Conservation (phyloP, 2,797 vertebrate genomes). For the Loriculus beryllinus region DNA sequence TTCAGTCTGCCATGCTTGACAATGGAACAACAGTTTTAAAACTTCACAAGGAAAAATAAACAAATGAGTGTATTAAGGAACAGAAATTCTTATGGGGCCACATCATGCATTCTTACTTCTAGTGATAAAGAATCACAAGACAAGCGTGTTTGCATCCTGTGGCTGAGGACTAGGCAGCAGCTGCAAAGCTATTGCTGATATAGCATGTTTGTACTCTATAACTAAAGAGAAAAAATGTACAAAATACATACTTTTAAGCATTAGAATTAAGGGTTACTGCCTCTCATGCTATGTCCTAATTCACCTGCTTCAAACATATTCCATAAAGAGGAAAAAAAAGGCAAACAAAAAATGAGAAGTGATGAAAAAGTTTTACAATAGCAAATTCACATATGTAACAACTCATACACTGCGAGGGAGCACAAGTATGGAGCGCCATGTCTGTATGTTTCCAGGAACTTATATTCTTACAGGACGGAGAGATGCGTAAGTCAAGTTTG, state of each 20-base stretch:
- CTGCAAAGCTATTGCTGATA: conserved; percentile 2
- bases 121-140: conserved; percentile 28
- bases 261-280: neutral
- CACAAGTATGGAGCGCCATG: neutral
- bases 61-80: conserved; percentile 32
- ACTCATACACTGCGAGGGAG: neutral
- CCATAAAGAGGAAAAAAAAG: neutral
- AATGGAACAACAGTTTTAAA: conserved; percentile 23
- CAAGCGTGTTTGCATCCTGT: neutral
- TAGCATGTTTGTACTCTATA: neutral
- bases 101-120: conserved; percentile 45
- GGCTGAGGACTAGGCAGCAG: conserved; percentile 18
- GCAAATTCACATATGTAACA: neutral
- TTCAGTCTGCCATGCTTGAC: conserved; percentile 1
- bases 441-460: conserved; percentile 1
- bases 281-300: neutral
- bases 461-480: neutral
- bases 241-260: neutral
- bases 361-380: neutral
- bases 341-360: neutral
- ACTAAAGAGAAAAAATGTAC: neutral
- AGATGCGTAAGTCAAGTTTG: neutral
- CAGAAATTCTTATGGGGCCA: conserved; percentile 30
- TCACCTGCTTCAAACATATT: neutral
- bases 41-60: conserved; percentile 14